phyloP scores from a whole-genome alignment of 2,113 vertebrate species.

The Cyanistes caeruleus region DNA sequence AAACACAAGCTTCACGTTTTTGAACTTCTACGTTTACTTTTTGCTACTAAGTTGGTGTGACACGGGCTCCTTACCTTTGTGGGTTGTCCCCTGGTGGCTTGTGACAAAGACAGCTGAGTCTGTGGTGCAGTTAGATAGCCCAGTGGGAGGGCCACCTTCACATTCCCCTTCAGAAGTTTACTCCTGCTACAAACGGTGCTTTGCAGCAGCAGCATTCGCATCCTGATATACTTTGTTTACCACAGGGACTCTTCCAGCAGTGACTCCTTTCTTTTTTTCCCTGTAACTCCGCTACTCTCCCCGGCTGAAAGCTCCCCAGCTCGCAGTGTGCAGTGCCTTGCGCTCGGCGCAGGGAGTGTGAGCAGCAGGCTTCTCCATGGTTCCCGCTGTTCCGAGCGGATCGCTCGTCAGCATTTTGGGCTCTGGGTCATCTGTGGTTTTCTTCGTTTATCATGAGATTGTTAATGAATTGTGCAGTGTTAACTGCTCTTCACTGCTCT shows the following conservation, averaged over 20 bases:
- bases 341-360: not conserved
- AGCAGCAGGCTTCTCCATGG: not conserved
- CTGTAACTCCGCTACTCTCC: not conserved
- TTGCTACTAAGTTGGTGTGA: not conserved
- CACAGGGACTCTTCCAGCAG: constrained; percentile 31
- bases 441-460: not conserved
- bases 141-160: constrained; percentile 53
- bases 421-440: not conserved
- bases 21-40: constrained; percentile 35
- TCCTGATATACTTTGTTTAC: constrained; percentile 54
- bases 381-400: not conserved
- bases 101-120: not conserved
- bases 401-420: not conserved
- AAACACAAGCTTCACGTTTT: constrained; percentile 34
- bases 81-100: constrained; percentile 13
- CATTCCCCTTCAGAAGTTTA: constrained; percentile 41
- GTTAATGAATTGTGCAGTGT: not conserved
- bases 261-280: not conserved
- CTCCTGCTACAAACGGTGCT: not conserved
- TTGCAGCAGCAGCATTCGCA: not conserved
- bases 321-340: not conserved
- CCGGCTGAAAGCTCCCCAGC: not conserved
- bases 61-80: constrained; percentile 9
- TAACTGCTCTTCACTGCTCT: not conserved
- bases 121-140: not conserved